phyloP scores from a whole-genome alignment of 2,113 vertebrate genomes.

The Pimephales promelas region DNA sequence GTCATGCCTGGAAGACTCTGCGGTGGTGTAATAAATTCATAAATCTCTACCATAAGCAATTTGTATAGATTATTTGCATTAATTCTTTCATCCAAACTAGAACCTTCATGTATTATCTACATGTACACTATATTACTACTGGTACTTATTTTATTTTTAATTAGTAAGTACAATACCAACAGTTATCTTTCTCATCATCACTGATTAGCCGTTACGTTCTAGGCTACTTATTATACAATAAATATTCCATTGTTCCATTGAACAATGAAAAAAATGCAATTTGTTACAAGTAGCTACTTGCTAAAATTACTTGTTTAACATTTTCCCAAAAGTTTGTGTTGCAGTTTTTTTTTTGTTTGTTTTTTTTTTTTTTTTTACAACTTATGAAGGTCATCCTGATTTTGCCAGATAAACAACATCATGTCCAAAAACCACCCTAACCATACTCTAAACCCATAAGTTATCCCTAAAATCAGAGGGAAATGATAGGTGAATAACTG shows the following conservation, averaged over 20 bases:
- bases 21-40: neutral
- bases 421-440: too few species aligned
- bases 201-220: neutral
- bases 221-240: neutral
- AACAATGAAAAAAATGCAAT: too few species aligned
- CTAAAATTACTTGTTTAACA: too few species aligned
- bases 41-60: neutral
- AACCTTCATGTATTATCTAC: neutral
- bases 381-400: too few species aligned
- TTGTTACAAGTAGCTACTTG: too few species aligned
- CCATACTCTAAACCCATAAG: too few species aligned
- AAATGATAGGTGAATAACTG: too few species aligned
- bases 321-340: too few species aligned
- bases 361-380: too few species aligned
- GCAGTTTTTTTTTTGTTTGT: too few species aligned
- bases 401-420: too few species aligned
- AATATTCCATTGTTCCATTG: neutral
- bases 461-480: too few species aligned
- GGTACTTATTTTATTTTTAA: neutral
- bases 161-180: neutral
- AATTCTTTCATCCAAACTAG: neutral
- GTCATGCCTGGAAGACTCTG: neutral
- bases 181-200: neutral
- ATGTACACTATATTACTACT: neutral
- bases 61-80: conserved; percentile 6